Conservation (phyloP, 2,888 invertebrate species). For the Caenorhabditis sulstoni region DNA sequence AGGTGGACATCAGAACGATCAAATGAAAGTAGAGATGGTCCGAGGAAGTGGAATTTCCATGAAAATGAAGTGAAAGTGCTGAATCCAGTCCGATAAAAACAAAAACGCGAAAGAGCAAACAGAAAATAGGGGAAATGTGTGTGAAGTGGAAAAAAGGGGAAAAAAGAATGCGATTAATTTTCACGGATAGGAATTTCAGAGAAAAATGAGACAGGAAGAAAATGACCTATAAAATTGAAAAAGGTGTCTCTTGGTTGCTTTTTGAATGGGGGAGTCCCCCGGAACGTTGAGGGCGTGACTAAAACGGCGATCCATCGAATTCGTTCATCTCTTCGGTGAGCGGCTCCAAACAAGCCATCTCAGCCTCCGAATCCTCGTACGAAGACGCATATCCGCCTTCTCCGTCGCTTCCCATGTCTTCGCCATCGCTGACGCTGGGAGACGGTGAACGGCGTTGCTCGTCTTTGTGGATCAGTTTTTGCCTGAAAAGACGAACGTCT, state of each 20-base stretch:
- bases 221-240: background rate
- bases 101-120: conserved; percentile 11
- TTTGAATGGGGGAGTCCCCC: conserved; percentile 4
- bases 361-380: conserved; percentile 40
- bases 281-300: background rate
- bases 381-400: conserved; percentile 48
- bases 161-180: conserved; percentile 12
- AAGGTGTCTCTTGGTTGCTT: background rate
- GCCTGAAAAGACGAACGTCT: conserved; percentile 20
- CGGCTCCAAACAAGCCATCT: conserved; percentile 24
- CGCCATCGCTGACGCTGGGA: conserved; percentile 32
- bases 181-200: conserved; percentile 15
- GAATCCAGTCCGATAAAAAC: no score
- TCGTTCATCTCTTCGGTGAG: conserved; percentile 29
- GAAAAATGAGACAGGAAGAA: background rate
- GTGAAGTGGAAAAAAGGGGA: conserved; percentile 11
- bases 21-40: background rate
- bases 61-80: background rate
- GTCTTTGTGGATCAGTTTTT: conserved; percentile 49
- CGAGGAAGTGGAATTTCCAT: background rate
- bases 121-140: conserved; percentile 11
- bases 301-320: conserved; percentile 11
- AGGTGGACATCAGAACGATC: background rate
- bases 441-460: conserved; percentile 56
- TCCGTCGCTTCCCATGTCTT: conserved; percentile 55